phyloP scores from a whole-genome alignment of 2,113 vertebrate genomes.

The Equus przewalskii region DNA sequence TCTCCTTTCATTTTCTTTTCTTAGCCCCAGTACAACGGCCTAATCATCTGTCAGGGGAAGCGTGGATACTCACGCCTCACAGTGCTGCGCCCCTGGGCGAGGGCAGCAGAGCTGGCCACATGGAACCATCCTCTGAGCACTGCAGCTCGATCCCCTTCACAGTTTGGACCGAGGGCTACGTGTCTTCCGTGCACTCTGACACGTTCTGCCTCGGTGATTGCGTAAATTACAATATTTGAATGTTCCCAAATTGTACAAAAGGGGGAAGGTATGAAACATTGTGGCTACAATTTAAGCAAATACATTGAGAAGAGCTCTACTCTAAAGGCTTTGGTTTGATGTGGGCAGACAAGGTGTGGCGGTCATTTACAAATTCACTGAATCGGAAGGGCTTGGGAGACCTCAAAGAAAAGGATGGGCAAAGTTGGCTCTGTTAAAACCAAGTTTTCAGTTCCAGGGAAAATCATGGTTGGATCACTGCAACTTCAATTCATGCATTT shows the following conservation, averaged over 20 bases:
- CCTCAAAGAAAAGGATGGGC: neutral
- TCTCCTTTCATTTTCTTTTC: neutral
- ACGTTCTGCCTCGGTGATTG: neutral
- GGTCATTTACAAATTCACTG: neutral
- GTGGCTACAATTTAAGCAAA: neutral
- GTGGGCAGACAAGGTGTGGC: no score
- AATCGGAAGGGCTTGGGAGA: neutral
- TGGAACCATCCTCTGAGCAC: neutral
- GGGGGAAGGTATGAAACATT: neutral
- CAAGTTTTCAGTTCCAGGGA: neutral
- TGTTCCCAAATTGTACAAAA: neutral
- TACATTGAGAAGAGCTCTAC: neutral
- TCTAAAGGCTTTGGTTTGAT: neutral
- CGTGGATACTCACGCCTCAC: accelerated
- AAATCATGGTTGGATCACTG: neutral
- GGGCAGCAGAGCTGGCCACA: neutral
- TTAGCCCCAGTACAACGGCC: neutral
- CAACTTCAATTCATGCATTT: neutral
- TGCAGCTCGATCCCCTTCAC: accelerated
- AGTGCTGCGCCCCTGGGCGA: accelerated
- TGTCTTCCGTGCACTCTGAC: accelerated
- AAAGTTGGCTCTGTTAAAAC: neutral
- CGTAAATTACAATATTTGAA: neutral
- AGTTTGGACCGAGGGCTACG: neutral
- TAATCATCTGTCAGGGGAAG: neutral